Percentiles rank a stretch among this genome's conserved stretches.
Evolutionary conservation across 2,113 vertebrate species (phyloP).

Genomic region (Thermophis baileyi): DNA sequence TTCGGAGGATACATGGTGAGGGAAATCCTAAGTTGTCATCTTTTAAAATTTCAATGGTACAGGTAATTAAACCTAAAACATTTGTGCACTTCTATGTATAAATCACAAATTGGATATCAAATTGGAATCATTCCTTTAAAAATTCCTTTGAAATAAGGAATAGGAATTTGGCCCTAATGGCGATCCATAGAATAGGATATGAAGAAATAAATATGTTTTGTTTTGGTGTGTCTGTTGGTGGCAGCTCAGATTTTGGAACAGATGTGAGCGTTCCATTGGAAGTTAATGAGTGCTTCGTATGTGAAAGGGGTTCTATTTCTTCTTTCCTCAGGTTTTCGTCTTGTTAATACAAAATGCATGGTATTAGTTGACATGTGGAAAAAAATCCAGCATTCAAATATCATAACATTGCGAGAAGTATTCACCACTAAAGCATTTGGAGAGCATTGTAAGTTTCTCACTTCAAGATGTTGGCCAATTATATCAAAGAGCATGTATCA

Average conservation of each 20-base stretch:
- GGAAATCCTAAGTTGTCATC: slow-evolving; percentile 13
- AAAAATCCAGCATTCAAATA: slow-evolving; percentile 98
- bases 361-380: slow-evolving; percentile 99
- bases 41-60: slow-evolving; percentile 20
- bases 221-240: slow-evolving; percentile 5
- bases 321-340: slow-evolving; percentile 84
- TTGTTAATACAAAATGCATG: slow-evolving; percentile 99
- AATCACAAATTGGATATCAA: slow-evolving; percentile 17
- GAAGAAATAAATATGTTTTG: background rate
- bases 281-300: background rate
- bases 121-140: slow-evolving; percentile 1
- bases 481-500: background rate
- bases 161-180: background rate
- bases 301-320: fast-evolving
- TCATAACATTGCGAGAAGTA: slow-evolving; percentile 93
- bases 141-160: slow-evolving; percentile 11
- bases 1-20: slow-evolving; percentile 97
- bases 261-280: slow-evolving; percentile 1
- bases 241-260: slow-evolving; percentile 15
- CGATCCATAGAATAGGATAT: background rate
- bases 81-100: background rate
- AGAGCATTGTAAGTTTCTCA: slow-evolving; percentile 87
- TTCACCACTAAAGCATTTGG: slow-evolving; percentile 99
- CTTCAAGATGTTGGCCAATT: background rate
- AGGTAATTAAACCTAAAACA: slow-evolving; percentile 19